phyloP scores from a whole-genome alignment of 2,113 vertebrate species.

The Bubo scandiacus region DNA sequence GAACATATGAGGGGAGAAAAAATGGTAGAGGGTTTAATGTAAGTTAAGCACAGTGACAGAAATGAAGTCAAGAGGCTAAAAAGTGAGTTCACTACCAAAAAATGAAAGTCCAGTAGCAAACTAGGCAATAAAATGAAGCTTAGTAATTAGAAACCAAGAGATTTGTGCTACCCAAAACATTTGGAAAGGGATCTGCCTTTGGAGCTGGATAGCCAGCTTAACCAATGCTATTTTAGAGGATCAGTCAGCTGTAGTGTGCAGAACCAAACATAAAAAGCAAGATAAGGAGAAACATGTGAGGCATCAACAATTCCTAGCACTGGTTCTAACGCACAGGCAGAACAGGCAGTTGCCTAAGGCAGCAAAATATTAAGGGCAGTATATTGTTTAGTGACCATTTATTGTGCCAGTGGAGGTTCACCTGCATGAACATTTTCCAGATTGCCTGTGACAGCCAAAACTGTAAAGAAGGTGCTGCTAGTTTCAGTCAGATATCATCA shows the following conservation, averaged over 20 bases:
- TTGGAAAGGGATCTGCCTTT: not conserved
- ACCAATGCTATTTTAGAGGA: not conserved
- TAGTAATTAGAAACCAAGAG: not conserved
- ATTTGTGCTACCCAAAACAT: not conserved
- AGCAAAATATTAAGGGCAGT: not conserved
- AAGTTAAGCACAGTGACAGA: not conserved
- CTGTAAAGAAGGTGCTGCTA: not conserved
- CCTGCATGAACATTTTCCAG: not conserved
- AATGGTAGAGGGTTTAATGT: not conserved
- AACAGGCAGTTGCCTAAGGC: not conserved
- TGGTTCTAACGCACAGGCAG: not conserved
- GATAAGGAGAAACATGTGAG: not conserved
- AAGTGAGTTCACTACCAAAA: not conserved
- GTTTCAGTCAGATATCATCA: not conserved
- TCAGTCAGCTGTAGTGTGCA: not conserved
- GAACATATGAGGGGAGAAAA: not conserved
- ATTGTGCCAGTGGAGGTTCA: not conserved
- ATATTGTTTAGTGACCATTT: not conserved
- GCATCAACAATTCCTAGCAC: fast-evolving
- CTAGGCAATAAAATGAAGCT: not conserved
- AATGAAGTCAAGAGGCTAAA: not conserved
- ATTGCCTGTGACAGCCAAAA: not conserved
- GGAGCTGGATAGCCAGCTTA: not conserved
- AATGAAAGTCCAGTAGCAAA: not conserved
- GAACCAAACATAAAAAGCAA: not conserved